Evolutionary conservation across 2,797 vertebrate genomes (phyloP), one percentile per base, ranked within the genome.

Genomic region (Hozukius guyotensis): DNA sequence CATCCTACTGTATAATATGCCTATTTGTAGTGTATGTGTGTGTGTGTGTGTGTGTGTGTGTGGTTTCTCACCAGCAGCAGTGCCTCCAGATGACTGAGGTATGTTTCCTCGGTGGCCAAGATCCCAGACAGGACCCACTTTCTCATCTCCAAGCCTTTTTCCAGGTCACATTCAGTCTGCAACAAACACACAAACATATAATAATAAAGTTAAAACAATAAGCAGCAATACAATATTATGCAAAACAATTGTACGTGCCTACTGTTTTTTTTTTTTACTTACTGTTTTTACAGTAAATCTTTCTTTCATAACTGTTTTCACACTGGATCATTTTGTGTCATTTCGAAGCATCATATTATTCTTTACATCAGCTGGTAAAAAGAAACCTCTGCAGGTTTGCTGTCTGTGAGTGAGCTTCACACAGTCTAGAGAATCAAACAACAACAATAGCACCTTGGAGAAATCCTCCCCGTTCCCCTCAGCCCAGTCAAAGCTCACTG

Each of bases 51-150:
- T 56, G 31, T 78, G 49, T 66, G 71, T 49, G 61, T 76, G 53
- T 32, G 38, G 77, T 53, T 38, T 56, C 96, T 96, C 90, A 99
- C 98, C 97, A 99, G 95, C 75, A 99, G 92, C 84, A 99, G 96
- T 0, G 98, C 98, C 90, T 99, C 98, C 88, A 99, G 92, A 89
- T 99, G 98, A 91, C 97, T 97, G 90, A 99, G 94, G 94, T 99
- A 99, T 2, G 96, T 97, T 90, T 99, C 98, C 90, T 99, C 98
- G 2, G 97, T 98, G 88, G 97, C 97, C 90, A 99, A 93, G 91
- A 99, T 99, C 81, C 97, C 98, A 77, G 98, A 99, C 56, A 99
- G 92, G 85, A 99, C 98, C 97, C 98, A 98, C 91, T 99, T 99
- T 83, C 98, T 97, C 98, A 99, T 99, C 94, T 99, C 98, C 94